These are phyloP conservation scores for Lordiphosa andalusiaca DNA, from an alignment of 2,888 invertebrate genomes.

Conservation along the genomic window DNA sequence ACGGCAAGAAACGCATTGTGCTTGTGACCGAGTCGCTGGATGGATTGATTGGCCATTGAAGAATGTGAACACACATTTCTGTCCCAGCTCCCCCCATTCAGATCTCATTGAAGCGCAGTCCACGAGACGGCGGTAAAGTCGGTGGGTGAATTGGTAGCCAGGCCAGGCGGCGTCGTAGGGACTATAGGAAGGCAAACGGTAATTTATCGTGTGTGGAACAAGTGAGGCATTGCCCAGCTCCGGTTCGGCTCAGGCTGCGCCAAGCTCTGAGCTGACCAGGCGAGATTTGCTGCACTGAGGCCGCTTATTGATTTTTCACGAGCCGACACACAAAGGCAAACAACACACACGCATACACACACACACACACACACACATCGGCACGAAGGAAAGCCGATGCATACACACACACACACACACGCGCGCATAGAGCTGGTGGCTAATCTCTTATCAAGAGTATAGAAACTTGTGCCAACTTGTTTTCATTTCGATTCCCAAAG, in stretches of 20 bases:
- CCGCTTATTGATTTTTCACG: conserved; percentile 40
- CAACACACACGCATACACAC: conserved; percentile 13
- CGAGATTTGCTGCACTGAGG: conserved; percentile 24
- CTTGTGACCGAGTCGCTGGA: conserved; percentile 21
- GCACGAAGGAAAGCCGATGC: conserved; percentile 17
- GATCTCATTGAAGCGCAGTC: too few species aligned
- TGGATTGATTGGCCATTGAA: not conserved
- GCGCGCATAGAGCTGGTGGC: conserved; percentile 20
- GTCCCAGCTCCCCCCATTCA: too few species aligned
- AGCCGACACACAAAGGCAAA: conserved; percentile 13
- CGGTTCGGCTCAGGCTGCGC: too few species aligned
- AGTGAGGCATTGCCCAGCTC: too few species aligned
- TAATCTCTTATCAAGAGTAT: conserved; percentile 65
- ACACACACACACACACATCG: conserved; percentile 10
- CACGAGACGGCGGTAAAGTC: too few species aligned
- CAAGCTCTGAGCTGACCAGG: not conserved
- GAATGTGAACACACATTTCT: too few species aligned
- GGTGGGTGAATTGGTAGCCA: too few species aligned
- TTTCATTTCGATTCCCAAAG: conserved; percentile 21
- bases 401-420: conserved; percentile 23
- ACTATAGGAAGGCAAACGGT: too few species aligned
- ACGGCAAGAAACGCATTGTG: conserved; percentile 39
- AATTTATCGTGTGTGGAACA: too few species aligned
- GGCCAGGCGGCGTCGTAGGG: too few species aligned
- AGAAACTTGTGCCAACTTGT: conserved; percentile 16